phyloP scores from a whole-genome alignment of 2,888 invertebrate genomes.

The Latheticus oryzae region DNA sequence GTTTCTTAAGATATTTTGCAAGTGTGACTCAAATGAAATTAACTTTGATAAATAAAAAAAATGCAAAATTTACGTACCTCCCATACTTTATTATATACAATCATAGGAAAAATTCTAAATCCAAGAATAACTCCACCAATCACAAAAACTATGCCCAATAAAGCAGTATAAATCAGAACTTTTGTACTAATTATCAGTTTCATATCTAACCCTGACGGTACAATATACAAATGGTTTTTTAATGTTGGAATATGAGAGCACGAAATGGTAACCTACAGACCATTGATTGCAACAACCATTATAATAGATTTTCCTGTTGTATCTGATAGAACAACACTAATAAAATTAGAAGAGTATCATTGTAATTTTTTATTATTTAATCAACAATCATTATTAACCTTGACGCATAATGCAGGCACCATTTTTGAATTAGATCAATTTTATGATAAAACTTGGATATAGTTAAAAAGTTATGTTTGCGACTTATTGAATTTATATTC shows the following conservation, averaged over 20 bases:
- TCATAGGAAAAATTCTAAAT: constrained; percentile 50
- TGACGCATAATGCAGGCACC: too few species aligned
- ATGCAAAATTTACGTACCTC: constrained; percentile 47
- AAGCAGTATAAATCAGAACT: constrained; percentile 45
- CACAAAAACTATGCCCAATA: constrained; percentile 47
- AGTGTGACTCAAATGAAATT: too few species aligned
- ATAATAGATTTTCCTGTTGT: constrained; percentile 22
- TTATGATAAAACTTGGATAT: too few species aligned
- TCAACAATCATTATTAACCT: constrained; percentile 36
- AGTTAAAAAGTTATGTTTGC: too few species aligned
- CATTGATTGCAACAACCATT: not conserved
- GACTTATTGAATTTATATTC: too few species aligned
- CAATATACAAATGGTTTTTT: constrained; percentile 41
- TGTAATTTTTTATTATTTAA: constrained; percentile 38
- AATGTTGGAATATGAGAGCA: not conserved
- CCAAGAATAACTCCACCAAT: constrained; percentile 48
- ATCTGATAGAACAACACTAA: constrained; percentile 20
- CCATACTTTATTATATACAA: constrained; percentile 55
- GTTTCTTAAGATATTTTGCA: too few species aligned
- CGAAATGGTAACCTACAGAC: not conserved
- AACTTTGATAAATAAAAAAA: too few species aligned
- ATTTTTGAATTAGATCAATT: too few species aligned
- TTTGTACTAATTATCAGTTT: constrained; percentile 45
- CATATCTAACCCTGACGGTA: too few species aligned
- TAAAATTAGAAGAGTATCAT: constrained; percentile 14